Conservation (phyloP, 2,797 vertebrate species). For the Lagorchestes hirsutus region DNA sequence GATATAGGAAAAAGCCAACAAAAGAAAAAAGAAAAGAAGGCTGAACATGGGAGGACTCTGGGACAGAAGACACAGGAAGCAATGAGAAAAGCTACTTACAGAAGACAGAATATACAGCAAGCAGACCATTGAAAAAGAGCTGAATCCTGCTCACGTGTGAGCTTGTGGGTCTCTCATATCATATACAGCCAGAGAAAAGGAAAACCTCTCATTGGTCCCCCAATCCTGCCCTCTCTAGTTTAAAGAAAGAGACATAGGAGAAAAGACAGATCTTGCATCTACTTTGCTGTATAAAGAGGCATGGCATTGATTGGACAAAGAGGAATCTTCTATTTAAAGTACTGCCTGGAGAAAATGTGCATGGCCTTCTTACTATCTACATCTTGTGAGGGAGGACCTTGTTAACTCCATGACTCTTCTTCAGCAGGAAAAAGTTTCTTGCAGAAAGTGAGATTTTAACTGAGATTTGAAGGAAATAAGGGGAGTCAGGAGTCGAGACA, state of each 20-base stretch:
- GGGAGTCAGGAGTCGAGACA: neutral
- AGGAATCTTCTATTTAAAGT: neutral
- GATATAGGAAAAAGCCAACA: neutral
- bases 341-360: neutral
- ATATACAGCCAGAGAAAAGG: neutral
- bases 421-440: neutral
- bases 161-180: neutral
- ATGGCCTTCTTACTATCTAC: neutral
- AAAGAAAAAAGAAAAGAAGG: neutral
- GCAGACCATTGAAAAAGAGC: neutral
- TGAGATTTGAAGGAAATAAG: neutral
- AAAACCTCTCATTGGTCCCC: neutral
- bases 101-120: neutral
- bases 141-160: neutral
- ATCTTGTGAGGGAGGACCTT: neutral
- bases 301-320: neutral
- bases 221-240: neutral
- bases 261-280: neutral
- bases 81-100: neutral
- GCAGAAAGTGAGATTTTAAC: neutral
- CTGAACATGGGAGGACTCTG: neutral
- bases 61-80: neutral
- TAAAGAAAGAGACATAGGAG: neutral
- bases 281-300: neutral
- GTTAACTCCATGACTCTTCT: neutral